Evolutionary conservation across 2,888 invertebrate species (phyloP).

Genomic region (Drosophila planitibia): DNA sequence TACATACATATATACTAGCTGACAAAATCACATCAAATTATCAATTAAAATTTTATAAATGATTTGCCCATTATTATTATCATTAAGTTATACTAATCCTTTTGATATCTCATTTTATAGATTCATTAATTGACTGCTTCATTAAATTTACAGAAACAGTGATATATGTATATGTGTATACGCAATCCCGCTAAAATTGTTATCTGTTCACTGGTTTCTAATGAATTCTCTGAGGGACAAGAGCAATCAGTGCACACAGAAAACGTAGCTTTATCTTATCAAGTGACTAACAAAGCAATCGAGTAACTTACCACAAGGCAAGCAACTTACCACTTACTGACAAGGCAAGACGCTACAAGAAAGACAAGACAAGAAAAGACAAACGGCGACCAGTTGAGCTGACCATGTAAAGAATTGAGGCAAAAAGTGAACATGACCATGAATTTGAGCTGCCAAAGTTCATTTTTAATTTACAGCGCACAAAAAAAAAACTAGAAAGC

Average conservation of each 20-base stretch:
- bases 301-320: conserved; percentile 48
- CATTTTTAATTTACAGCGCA: conserved; percentile 72
- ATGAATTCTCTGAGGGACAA: conserved; percentile 36
- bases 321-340: conserved; percentile 3
- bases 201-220: conserved; percentile 18
- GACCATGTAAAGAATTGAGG: conserved; percentile 41
- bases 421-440: conserved; percentile 78
- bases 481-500: not conserved
- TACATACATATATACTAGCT: too few species aligned
- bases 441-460: conserved; percentile 77
- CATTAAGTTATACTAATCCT: not conserved
- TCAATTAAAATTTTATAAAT: not conserved
- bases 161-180: not conserved
- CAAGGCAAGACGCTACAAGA: conserved; percentile 21
- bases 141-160: not conserved
- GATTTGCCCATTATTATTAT: not conserved
- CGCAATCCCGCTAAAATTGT: not conserved
- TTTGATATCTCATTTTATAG: not conserved
- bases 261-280: conserved; percentile 70
- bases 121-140: not conserved
- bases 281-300: conserved; percentile 53
- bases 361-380: conserved; percentile 38
- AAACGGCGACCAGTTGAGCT: conserved; percentile 61
- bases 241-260: conserved; percentile 38
- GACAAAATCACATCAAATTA: not conserved